Evolutionary conservation across 2,888 invertebrate genomes (phyloP).

Genomic region (Pristionchus entomophagus): DNA sequence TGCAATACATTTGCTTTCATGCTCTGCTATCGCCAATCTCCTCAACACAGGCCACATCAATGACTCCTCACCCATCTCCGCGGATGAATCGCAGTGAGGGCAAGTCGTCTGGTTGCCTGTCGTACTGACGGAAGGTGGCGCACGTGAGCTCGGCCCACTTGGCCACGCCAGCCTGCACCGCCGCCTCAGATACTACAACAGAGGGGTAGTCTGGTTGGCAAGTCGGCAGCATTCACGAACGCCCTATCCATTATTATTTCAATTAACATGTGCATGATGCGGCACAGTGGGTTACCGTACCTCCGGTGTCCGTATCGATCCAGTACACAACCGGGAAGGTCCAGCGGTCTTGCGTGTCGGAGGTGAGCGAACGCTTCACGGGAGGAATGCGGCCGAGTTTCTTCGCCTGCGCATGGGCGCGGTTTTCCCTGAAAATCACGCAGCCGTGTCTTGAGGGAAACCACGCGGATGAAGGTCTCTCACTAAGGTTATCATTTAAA

Average conservation of each 20-base stretch:
- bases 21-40: no score
- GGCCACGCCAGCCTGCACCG: slow-evolving; percentile 63
- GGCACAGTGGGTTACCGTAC: slow-evolving; percentile 50
- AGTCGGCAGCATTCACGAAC: background rate
- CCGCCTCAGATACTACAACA: slow-evolving; percentile 59
- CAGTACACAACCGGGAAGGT: slow-evolving; percentile 65
- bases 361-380: slow-evolving; percentile 63
- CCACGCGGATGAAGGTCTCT: no score
- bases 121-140: slow-evolving; percentile 59
- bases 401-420: slow-evolving; percentile 43
- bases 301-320: slow-evolving; percentile 61
- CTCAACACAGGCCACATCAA: no score
- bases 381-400: slow-evolving; percentile 47
- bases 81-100: slow-evolving; percentile 30
- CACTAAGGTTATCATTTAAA: no score
- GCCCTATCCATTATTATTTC: no score
- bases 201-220: no score
- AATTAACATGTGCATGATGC: no score
- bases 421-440: slow-evolving; percentile 54
- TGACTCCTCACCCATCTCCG: slow-evolving; percentile 47
- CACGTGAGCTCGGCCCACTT: slow-evolving; percentile 69
- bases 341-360: slow-evolving; percentile 56
- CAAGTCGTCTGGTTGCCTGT: slow-evolving; percentile 20
- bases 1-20: no score
- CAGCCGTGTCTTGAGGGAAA: no score